Evolutionary conservation across 1,140 invertebrate genomes (phyloP), one percentile per base, ranked within the genome.

Genomic region (Trichonephila inaurata): DNA sequence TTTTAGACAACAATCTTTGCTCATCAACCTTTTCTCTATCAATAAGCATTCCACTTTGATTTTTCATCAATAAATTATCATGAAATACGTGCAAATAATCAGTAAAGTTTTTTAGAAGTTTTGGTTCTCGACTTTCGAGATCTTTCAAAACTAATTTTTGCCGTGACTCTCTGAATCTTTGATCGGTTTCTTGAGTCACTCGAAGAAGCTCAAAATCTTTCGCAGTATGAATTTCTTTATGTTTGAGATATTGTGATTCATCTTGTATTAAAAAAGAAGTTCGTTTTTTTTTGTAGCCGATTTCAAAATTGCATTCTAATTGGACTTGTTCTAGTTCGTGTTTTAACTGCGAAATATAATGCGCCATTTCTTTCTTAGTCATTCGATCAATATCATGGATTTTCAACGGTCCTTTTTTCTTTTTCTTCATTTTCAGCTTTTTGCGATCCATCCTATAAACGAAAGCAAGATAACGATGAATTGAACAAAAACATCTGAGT

Each of bases 341-440:
- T 51, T 85, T 19, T 60, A 85, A 51, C 8, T 21, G 60, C 19
- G 19, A 21, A 51, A 85, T 58, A 21, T 85, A 60, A 60, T 60
- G n/a, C 12, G 10, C 12, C 19, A 85, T 58, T 58, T 85, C 82
- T n/a, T 51, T 85, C 24, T 33, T 24, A 58, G 19, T 58, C 82
- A 85, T 85, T 12, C 21, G 51, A 85, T 85, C 51, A 58, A n/a
- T 58, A 24, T 85, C 82, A 58, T 85, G 82, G 19, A 85, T 24
- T 33, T 58, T 51, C 21, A n/a, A n/a, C 12, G 1, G 18, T 69
- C 3, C 8, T 10, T n/a, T n/a, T n/a, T 85, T 85, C 19, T 58
- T 85, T 51, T 51, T 51, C 10, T 12, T 12, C 10, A 10, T 51
- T 12, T 51, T 51, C 7, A n/a, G 51, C 51, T 51, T 51, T n/a